A percentile compares a stretch with the other conserved stretches of the same genome.
phyloP scores from a whole-genome alignment of 2,113 vertebrate genomes.

The Scopus umbretta region DNA sequence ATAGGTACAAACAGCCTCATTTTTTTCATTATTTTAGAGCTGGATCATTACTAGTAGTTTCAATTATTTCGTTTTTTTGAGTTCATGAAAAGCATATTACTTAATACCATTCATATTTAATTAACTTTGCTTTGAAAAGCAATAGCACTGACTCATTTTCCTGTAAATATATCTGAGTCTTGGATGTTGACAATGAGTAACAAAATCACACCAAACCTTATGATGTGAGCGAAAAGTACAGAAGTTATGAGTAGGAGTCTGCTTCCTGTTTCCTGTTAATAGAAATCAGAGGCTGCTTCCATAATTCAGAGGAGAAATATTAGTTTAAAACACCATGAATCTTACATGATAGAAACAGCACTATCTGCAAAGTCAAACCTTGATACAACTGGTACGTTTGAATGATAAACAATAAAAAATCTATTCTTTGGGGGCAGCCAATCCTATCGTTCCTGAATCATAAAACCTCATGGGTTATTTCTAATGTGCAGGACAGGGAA shows the following conservation, averaged over 20 bases:
- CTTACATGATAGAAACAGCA: neutral
- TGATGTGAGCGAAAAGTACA: neutral
- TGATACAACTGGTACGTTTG: neutral
- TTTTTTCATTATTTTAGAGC: neutral
- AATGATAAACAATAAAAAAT: neutral
- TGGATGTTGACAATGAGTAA: neutral
- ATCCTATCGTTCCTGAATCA: neutral
- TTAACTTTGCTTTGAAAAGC: neutral
- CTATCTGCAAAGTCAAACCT: neutral
- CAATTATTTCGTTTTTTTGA: neutral
- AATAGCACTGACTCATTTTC: neutral
- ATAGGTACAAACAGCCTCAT: neutral
- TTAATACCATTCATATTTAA: neutral
- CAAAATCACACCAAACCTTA: neutral
- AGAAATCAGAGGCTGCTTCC: neutral
- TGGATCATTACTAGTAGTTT: neutral
- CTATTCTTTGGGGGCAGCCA: neutral
- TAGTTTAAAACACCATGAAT: neutral
- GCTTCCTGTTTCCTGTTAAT: neutral
- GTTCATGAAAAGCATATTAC: neutral
- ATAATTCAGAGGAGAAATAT: neutral
- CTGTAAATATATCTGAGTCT: neutral
- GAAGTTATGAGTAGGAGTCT: neutral
- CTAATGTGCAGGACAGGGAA: neutral
- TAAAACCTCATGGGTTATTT: neutral